Conservation (phyloP, 2,888 invertebrate genomes). For the Andrena dorsata region DNA sequence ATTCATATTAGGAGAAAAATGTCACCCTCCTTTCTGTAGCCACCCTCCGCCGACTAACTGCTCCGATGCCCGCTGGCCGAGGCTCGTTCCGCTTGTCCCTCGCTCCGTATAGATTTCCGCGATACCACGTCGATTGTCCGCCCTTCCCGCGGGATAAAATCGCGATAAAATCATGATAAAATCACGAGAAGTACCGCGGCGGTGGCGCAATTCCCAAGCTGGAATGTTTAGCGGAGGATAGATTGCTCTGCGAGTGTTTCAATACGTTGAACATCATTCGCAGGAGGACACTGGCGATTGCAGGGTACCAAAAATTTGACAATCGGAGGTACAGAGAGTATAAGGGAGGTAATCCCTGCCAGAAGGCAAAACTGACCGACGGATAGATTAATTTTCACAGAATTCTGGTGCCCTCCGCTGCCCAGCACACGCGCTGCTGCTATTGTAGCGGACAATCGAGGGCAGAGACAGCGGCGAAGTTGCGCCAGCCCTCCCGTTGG, state of each 20-base stretch:
- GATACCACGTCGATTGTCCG: conserved; percentile 42
- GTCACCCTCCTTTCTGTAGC: conserved; percentile 39
- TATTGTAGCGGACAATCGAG: neutral
- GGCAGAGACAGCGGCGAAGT: neutral
- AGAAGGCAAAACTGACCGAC: neutral
- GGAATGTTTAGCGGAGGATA: no score
- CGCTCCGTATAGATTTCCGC: conserved; percentile 21
- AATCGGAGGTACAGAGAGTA: neutral
- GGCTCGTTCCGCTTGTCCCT: conserved; percentile 17
- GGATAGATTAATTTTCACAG: neutral
- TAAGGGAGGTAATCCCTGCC: neutral
- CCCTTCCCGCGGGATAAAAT: conserved; percentile 20
- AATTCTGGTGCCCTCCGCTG: neutral
- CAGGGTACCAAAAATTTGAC: no score
- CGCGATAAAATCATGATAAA: conserved; percentile 24
- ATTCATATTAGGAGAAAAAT: conserved; percentile 75
- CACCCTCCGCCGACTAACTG: conserved; percentile 40
- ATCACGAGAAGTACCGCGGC: neutral
- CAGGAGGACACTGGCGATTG: no score
- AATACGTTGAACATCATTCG: no score
- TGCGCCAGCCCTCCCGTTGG: neutral
- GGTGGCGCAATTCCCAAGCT: no score
- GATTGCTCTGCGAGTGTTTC: no score
- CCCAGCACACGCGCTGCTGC: neutral
- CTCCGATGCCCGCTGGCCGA: conserved; percentile 37